Base-by-base conservation (phyloP, 2,113 vertebrate genomes). In the Thryonomys swinderianus region DNA sequence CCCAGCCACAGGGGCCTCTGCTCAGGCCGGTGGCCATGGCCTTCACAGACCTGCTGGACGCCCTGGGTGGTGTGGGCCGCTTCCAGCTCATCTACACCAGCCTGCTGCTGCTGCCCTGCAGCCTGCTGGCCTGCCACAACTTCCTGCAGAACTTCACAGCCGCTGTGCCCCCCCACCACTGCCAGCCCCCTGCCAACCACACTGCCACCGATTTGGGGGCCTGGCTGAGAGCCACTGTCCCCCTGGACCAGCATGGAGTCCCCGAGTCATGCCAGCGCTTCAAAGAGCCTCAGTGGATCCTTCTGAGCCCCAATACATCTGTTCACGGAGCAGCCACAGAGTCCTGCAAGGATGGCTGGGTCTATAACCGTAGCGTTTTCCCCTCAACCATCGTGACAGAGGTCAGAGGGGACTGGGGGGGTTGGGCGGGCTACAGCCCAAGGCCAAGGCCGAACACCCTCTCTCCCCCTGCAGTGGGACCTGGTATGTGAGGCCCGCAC, bases 91-190 rank as follows among this genome's bases (percentile, higher is more conserved):
- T 94, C 73, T 96, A 95, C 0, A 95, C 96, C 0, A 20, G 88
- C 0, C 82, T 98, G 55, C 34, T 98, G 67, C 79, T 97, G 42
- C 5, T 98, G 17, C 98, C 98, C 2, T 53, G 97, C 4, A 4
- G 98, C 32, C 93, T 98, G 88, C 93, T 98, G 92, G 96, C 98
- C 57, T 97, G 97, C 51, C 98, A 98, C 90, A 98, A 96, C 91
- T 96, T 99, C 34, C 96, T 98, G 34, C 98, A 98, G 96, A 98
- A 98, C 96, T 98, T 98, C 94, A 98, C 97, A 0, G 98, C 97
- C 0, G 98, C 97, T 0, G 37, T 85, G 4, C 74, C 95, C 0
- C 21, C 3, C 0, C 98, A 98, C 34, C 92, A 82, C 62, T 98
- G 98, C 83, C 92, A 20, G 0, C 17, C 83, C 2, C 76, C 18